These are phyloP conservation scores for Ostrea denselamellosa DNA, from an alignment of 1,140 invertebrate genomes.

Conservation along the genomic window DNA sequence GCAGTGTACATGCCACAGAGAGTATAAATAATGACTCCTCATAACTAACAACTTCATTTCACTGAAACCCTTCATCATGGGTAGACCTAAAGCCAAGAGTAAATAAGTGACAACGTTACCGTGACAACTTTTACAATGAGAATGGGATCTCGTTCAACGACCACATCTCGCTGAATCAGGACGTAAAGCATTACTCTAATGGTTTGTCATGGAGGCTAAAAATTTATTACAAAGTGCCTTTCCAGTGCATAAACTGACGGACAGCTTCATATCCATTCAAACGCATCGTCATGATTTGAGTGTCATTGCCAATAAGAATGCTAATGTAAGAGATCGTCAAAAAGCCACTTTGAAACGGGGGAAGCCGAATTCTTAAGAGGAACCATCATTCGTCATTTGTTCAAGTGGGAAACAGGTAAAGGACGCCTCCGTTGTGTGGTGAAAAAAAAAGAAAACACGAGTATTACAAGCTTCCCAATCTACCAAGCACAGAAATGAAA, in stretches of 20 bases:
- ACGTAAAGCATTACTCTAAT: neutral
- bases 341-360: neutral
- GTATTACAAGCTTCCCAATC: too few relatives aligned
- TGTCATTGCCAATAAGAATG: neutral
- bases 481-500: too few relatives aligned
- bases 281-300: too few relatives aligned
- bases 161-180: neutral
- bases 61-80: neutral
- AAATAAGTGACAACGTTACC: neutral
- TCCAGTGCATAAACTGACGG: neutral
- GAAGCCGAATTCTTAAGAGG: neutral
- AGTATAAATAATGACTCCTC: too few relatives aligned
- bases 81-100: neutral
- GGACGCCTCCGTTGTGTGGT: too few relatives aligned
- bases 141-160: neutral
- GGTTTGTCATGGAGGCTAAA: neutral
- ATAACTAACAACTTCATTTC: too few relatives aligned
- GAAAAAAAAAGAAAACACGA: too few relatives aligned
- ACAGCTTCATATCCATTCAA: neutral
- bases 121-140: neutral
- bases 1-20: neutral
- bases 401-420: too few relatives aligned
- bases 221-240: neutral
- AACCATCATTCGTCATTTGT: neutral
- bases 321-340: neutral